phyloP scores from a whole-genome alignment of 2,113 vertebrate genomes.

The Hydrochoerus hydrochaeris region DNA sequence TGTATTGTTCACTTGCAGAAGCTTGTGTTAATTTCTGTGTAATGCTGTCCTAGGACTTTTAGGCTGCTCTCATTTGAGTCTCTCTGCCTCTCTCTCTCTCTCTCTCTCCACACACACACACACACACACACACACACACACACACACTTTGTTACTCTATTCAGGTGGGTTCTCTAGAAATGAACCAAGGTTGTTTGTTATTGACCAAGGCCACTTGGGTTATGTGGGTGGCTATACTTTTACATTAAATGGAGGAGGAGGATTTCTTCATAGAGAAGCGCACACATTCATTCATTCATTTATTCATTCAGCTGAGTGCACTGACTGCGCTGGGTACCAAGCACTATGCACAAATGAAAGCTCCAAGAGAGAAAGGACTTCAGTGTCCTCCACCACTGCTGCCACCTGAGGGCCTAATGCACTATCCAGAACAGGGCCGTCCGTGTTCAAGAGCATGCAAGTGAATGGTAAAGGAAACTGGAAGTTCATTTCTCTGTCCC shows the following conservation, averaged over 20 bases:
- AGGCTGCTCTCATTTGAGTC: background rate
- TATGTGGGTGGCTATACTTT: background rate
- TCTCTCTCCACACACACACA: too few relatives aligned
- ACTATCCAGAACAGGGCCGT: too few relatives aligned
- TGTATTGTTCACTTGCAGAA: background rate
- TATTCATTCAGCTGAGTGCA: background rate
- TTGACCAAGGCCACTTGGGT: background rate
- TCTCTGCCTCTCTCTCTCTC: background rate
- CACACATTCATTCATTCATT: background rate
- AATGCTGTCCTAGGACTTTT: background rate
- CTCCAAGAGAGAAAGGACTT: background rate
- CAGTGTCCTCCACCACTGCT: background rate
- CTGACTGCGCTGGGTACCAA: background rate
- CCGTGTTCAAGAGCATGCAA: background rate
- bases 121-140: too few relatives aligned
- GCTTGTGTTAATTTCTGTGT: background rate
- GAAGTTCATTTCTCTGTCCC: background rate
- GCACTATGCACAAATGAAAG: background rate
- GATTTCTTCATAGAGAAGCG: background rate
- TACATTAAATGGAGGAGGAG: background rate
- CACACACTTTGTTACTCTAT: background rate
- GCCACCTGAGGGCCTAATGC: background rate
- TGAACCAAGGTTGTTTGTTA: background rate
- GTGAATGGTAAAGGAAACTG: conserved; percentile 28
- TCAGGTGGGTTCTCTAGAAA: conserved; percentile 11